Base-by-base conservation (phyloP, 2,888 invertebrate species). In the Gerris lacustris region DNA sequence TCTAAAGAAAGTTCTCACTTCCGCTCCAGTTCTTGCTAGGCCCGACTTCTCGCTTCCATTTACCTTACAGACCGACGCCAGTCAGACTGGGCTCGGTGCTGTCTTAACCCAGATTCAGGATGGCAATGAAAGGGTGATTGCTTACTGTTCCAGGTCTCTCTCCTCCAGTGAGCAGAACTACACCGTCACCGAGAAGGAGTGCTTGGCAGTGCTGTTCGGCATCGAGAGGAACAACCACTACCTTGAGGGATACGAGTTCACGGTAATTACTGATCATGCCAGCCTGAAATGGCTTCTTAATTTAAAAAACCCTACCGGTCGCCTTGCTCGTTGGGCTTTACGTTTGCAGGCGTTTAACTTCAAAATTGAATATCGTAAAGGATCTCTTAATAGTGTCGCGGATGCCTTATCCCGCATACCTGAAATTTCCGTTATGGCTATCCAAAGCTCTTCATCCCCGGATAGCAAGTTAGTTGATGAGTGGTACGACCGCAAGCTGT, bases 231-330 rank as follows among this genome's bases (percentile, higher is more conserved):
- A 73, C 11, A 68, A 76, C 11, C 71, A 70, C 1, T 77, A 77
- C 63, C n/a, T 77, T 0, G 76, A 77, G 62, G 77, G 76, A 0
- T 70, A 70, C n/a, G n/a, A n/a, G n/a, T n/a, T n/a, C n/a, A n/a
- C n/a, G n/a, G n/a, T n/a, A n/a, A n/a, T n/a, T n/a, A 78, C 76
- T 0, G 76, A 78, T 55, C 75, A 77, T 43, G 47, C 71, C 11
- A 75, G 74, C 44, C 47, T 47, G 11, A 47, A 47, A 47, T 47
- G 47, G 47, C 47, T 47, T 47, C 11, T 47, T 7, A 47, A 47
- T 11, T 11, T 47, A 7, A 47, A 47, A 47, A 11, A 47, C 47
- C 47, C 47, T 11, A 47, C 47, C 11, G 47, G 47, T 47, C 6
- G 47, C 6, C 11, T 47, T 6, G 47, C 47, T 11, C 6, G 47